A percentile compares a stretch with the other conserved stretches of the same genome.
These are phyloP conservation scores for Balearica regulorum DNA, from an alignment of 2,797 vertebrate species.

Conservation along the genomic window DNA sequence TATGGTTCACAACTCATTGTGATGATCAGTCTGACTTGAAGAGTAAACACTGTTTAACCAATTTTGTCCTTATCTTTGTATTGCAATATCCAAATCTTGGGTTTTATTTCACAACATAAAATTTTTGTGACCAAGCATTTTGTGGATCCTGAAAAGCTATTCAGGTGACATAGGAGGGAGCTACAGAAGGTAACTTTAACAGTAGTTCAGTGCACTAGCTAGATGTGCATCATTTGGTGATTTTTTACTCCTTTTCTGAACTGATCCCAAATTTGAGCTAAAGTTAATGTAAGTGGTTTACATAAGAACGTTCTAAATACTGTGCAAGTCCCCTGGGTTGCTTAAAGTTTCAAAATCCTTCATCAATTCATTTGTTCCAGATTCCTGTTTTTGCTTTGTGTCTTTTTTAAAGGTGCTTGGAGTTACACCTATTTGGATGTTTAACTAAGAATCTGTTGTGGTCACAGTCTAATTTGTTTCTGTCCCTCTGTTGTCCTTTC, in stretches of 20 bases:
- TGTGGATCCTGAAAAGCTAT: background rate
- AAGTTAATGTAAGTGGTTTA: background rate
- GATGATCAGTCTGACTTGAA: background rate
- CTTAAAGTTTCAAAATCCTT: background rate
- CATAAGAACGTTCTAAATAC: background rate
- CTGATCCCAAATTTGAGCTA: background rate
- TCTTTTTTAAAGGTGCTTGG: background rate
- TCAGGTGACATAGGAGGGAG: background rate
- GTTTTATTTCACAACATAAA: background rate
- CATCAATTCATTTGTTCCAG: background rate
- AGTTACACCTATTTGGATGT: background rate
- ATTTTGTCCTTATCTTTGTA: background rate
- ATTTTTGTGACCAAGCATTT: background rate
- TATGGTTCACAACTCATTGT: background rate
- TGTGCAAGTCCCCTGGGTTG: background rate
- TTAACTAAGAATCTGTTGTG: background rate
- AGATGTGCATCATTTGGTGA: background rate
- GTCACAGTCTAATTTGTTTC: background rate
- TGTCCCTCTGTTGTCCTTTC: background rate
- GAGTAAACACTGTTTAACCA: background rate
- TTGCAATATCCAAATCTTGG: background rate
- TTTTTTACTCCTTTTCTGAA: background rate
- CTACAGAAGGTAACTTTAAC: background rate
- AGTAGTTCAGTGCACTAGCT: background rate
- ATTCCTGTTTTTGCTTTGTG: background rate